These are phyloP conservation scores for Poeciliopsis prolifica DNA, from an alignment of 2,113 vertebrate species.

Conservation along the genomic window DNA sequence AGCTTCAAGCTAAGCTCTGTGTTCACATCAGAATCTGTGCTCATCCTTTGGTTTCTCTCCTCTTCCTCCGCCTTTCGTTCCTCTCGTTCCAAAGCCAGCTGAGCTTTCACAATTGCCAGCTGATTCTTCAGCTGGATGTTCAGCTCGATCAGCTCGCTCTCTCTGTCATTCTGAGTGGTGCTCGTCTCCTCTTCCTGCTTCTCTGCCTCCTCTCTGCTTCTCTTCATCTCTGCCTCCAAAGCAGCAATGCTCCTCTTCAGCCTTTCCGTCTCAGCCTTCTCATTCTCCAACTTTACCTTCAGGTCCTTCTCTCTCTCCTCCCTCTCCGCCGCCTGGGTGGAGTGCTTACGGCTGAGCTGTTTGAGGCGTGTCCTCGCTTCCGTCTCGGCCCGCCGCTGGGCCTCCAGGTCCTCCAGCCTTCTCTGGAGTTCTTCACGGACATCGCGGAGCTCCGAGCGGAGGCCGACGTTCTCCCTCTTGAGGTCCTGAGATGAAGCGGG, in stretches of 20 bases:
- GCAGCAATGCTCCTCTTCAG: constrained; percentile 60
- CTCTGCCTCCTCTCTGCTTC: constrained; percentile 32
- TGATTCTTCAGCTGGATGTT: constrained; percentile 74
- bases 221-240: constrained; percentile 63
- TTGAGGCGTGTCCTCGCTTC: constrained; percentile 80
- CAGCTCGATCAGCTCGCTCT: constrained; percentile 66
- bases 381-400: constrained; percentile 73
- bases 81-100: constrained; percentile 73
- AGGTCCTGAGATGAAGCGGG: constrained; percentile 41
- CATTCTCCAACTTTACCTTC: constrained; percentile 72
- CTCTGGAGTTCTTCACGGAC: constrained; percentile 70
- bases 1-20: constrained; percentile 59
- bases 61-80: constrained; percentile 59
- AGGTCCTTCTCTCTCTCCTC: constrained; percentile 67
- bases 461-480: constrained; percentile 63
- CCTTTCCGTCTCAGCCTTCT: constrained; percentile 63
- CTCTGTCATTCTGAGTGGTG: constrained; percentile 47
- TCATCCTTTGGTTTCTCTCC: constrained; percentile 36
- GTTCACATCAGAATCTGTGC: constrained; percentile 33
- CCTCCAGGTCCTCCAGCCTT: constrained; percentile 79
- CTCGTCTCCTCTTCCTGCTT: constrained; percentile 35
- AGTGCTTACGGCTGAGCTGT: constrained; percentile 77
- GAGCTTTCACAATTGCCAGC: constrained; percentile 61
- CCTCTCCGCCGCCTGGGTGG: constrained; percentile 57
- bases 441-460: constrained; percentile 72